phyloP scores from a whole-genome alignment of 2,888 invertebrate species.

The Miltochrista miniata region DNA sequence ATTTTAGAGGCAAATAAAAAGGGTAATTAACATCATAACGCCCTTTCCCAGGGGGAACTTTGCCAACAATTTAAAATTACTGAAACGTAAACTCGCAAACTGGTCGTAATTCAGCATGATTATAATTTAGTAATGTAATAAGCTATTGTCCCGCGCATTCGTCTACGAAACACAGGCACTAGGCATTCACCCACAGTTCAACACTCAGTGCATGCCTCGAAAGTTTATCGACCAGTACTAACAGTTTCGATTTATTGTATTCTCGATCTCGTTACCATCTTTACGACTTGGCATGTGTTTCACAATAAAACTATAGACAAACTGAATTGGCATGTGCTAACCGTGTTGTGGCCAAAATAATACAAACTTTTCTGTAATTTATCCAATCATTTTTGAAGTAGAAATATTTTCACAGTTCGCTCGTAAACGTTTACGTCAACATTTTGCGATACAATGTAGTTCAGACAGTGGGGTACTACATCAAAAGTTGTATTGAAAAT shows the following conservation, averaged over 20 bases:
- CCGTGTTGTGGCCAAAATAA: constrained; percentile 25
- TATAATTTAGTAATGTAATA: constrained; percentile 5
- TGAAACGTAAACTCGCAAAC: background rate
- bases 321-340: constrained; percentile 32
- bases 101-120: background rate
- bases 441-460: constrained; percentile 4
- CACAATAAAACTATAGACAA: constrained; percentile 44
- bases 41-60: constrained; percentile 1
- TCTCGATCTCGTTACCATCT: constrained; percentile 45
- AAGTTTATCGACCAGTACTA: constrained; percentile 30
- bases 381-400: background rate
- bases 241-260: constrained; percentile 34
- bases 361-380: constrained; percentile 2
- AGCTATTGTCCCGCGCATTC: constrained; percentile 1
- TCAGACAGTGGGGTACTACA: constrained; percentile 2
- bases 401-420: constrained; percentile 3
- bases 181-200: constrained; percentile 19
- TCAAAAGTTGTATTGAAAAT: constrained; percentile 3
- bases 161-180: constrained; percentile 10
- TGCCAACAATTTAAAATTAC: constrained; percentile 11
- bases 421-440: background rate
- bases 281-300: constrained; percentile 65
- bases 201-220: constrained; percentile 21
- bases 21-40: background rate
- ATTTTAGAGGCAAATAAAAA: background rate